Evolutionary conservation across 2,113 vertebrate species (phyloP), one percentile per base, ranked within the genome.

Genomic region (Elgaria multicarinata): DNA sequence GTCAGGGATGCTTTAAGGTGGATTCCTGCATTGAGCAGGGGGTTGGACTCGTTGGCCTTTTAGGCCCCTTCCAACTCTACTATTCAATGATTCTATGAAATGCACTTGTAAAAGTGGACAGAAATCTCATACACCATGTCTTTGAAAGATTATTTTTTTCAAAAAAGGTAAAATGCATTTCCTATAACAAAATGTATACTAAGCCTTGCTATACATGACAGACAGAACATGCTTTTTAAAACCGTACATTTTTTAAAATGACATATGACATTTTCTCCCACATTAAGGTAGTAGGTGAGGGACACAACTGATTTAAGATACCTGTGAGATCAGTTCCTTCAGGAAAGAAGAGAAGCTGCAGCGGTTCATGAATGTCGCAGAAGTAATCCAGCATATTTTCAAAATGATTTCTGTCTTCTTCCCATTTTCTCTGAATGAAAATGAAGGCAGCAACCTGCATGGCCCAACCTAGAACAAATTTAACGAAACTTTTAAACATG

Each of bases 261-360:
- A 26, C 24, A 75, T 78, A 88, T 42, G 6, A 91, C 22, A 69
- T n/a, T 22, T 66, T 89, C 78, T 87, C 83, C 55, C 53, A 53
- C 0, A 58, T 0, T 4, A 36, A 7, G 2, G 39, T 39, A n/a
- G n/a, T 3, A 13, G 66, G 0, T 0, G 87, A 36, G 74, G 18
- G 50, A 50, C 58, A 83, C 3, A 83, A 84, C 12, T 85, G 79
- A 86, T 0, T 13, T 72, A 91, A 74, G 90, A 90, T 95, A 99
- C 99, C 98, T 85, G 99, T 99, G 87, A 99, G 98, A 96, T 99
- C 99, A 58, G 99, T 99, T 93, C 99, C 99, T 96, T 99, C 99
- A 0, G 99, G 99, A 95, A 99, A 99, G 92, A 99, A 97, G 31
- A 99, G 98, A 88, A 99, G 98, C 93, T 99, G 99, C 31, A 99